Conservation (phyloP, 2,888 invertebrate species). For the Ophioninae sp. region DNA sequence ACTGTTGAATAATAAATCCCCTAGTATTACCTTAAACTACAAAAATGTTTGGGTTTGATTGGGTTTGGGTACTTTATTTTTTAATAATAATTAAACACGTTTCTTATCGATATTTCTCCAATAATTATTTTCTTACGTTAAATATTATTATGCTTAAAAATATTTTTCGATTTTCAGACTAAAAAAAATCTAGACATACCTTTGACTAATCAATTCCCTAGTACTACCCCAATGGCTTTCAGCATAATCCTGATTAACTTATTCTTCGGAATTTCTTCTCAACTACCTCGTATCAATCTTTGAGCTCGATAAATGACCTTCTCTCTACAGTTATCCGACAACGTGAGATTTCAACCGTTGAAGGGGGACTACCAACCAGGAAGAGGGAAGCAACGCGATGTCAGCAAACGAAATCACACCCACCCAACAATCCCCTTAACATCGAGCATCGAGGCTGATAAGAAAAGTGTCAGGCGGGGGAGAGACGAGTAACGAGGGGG, state of each 20-base stretch:
- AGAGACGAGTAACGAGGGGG: constrained; percentile 3
- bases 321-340: background rate
- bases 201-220: too few relatives aligned
- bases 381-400: constrained; percentile 58
- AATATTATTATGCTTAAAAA: too few relatives aligned
- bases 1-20: too few relatives aligned
- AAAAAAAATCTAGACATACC: too few relatives aligned
- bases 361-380: constrained; percentile 12
- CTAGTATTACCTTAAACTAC: too few relatives aligned
- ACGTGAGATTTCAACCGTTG: background rate
- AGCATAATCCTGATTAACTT: constrained; percentile 38
- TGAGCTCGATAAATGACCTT: constrained; percentile 47
- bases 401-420: constrained; percentile 62
- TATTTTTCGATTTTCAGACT: too few relatives aligned
- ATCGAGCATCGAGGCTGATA: constrained; percentile 51
- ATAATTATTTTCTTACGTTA: too few relatives aligned
- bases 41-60: too few relatives aligned
- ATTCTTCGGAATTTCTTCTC: constrained; percentile 18
- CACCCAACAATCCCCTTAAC: constrained; percentile 44
- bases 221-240: constrained; percentile 3
- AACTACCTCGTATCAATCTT: constrained; percentile 42
- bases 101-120: too few relatives aligned
- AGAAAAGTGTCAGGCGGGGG: constrained; percentile 38
- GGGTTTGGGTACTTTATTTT: too few relatives aligned
- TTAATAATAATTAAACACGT: too few relatives aligned